These are phyloP conservation scores for Pangasius larnaudii DNA, from an alignment of 2,797 vertebrate genomes.

Conservation along the genomic window DNA sequence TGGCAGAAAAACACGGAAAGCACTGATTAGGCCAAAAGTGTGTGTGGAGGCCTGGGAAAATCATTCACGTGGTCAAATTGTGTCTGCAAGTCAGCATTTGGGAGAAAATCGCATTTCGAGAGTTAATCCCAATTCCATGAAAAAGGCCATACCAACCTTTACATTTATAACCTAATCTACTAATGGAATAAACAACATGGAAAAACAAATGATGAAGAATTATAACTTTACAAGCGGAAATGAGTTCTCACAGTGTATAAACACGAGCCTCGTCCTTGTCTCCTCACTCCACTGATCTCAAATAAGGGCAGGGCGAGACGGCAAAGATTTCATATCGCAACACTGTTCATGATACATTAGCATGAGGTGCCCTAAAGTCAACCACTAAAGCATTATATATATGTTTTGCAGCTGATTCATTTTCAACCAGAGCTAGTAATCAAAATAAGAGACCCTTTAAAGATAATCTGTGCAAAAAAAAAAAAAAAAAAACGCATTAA, in stretches of 20 bases:
- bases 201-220: neutral
- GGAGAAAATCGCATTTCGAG: neutral
- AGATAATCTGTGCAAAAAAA: neutral
- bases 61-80: neutral
- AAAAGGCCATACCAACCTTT: neutral
- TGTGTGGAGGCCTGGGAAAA: neutral
- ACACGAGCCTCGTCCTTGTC: neutral
- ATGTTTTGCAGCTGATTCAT: too few relatives aligned
- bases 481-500: neutral
- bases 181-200: neutral
- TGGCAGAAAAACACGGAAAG: neutral
- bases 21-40: neutral
- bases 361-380: neutral
- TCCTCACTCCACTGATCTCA: neutral
- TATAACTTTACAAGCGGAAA: too few relatives aligned
- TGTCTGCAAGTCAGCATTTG: too few relatives aligned
- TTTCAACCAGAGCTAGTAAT: too few relatives aligned
- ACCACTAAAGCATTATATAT: neutral
- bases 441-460: neutral
- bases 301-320: neutral
- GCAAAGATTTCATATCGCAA: neutral
- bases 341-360: neutral
- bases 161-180: neutral
- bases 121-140: neutral
- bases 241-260: neutral